phyloP scores from a whole-genome alignment of 2,888 invertebrate species.

The Ophion ventricosus region DNA sequence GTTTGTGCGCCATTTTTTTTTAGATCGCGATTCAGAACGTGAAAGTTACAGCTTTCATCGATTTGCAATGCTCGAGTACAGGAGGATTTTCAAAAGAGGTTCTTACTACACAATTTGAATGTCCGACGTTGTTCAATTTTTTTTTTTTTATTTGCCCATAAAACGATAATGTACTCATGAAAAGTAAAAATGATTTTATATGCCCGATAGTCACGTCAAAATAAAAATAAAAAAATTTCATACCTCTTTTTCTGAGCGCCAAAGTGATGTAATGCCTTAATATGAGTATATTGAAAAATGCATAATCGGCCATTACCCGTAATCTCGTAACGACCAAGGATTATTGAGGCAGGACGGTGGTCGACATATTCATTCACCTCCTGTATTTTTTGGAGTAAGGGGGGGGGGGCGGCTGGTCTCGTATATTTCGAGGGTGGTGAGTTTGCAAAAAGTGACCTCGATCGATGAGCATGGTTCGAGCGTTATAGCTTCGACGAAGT shows the following conservation, averaged over 20 bases:
- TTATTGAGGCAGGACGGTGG: slow-evolving; percentile 4
- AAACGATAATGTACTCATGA: no score
- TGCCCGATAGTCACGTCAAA: neutral
- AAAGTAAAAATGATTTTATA: no score
- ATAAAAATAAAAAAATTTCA: neutral
- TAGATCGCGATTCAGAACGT: no score
- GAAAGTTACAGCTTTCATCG: no score
- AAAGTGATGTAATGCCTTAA: slow-evolving; percentile 30
- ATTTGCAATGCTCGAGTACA: no score
- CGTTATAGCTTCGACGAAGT: slow-evolving; percentile 19
- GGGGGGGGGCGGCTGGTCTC: slow-evolving; percentile 3
- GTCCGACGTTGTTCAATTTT: no score
- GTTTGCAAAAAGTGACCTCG: slow-evolving; percentile 64
- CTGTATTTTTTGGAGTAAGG: neutral
- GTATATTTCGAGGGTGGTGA: slow-evolving; percentile 55
- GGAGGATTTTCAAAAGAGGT: no score
- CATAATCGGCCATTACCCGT: slow-evolving; percentile 38
- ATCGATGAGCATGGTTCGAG: slow-evolving; percentile 34
- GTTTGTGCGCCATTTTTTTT: no score
- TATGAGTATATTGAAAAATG: slow-evolving; percentile 8
- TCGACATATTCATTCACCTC: no score
- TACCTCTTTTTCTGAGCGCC: neutral
- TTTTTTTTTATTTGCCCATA: no score
- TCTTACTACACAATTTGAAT: neutral
- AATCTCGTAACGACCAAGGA: slow-evolving; percentile 49